Percentiles rank a stretch among this genome's conserved stretches.
Conservation (phyloP, 2,888 invertebrate species). For the Epinotia nisella region DNA sequence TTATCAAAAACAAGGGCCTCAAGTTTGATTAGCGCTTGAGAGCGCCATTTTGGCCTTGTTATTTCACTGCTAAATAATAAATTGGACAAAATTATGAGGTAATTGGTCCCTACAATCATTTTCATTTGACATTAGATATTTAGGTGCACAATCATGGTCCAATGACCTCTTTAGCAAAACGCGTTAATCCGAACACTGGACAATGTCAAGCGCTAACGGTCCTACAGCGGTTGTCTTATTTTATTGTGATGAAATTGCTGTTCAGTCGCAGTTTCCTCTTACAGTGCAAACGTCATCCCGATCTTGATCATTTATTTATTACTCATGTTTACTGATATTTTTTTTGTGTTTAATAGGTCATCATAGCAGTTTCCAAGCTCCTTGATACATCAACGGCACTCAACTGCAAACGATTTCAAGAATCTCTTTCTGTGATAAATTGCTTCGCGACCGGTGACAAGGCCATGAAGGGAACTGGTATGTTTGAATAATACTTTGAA, state of each 20-base stretch:
- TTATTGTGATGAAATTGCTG: constrained; percentile 1
- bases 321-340: background rate
- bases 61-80: background rate
- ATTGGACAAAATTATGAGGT: background rate
- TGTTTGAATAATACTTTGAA: constrained; percentile 47
- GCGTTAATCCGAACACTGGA: constrained; percentile 13
- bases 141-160: background rate
- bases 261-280: background rate
- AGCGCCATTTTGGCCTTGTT: too few relatives aligned
- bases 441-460: constrained; percentile 97
- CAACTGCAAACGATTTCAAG: constrained; percentile 97
- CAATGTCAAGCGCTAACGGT: constrained; percentile 28
- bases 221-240: constrained; percentile 15
- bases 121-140: too few relatives aligned
- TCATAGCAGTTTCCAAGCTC: constrained; percentile 97
- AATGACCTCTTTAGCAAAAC: constrained; percentile 21
- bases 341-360: constrained; percentile 86
- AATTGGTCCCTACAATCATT: background rate
- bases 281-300: background rate
- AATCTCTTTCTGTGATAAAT: constrained; percentile 95
- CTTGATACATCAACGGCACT: constrained; percentile 95
- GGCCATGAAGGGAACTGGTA: constrained; percentile 96
- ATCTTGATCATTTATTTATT: background rate
- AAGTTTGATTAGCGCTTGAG: too few relatives aligned
- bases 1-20: too few relatives aligned